Percentiles rank a stretch among this genome's conserved stretches.
Evolutionary conservation across 1,140 invertebrate genomes (phyloP).

Genomic region (Listronotus oregonensis): DNA sequence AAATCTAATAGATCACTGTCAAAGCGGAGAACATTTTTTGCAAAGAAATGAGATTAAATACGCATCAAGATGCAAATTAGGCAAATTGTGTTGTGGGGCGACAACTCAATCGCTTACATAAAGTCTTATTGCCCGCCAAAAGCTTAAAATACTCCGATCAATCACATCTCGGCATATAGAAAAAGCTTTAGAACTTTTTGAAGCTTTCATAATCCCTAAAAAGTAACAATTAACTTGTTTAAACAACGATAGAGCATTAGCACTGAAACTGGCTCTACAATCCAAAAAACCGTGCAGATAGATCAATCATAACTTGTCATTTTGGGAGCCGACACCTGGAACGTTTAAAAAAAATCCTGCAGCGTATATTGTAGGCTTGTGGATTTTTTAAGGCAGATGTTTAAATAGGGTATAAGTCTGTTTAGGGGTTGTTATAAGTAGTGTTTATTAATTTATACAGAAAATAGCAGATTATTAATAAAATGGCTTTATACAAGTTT

Average conservation of each 20-base stretch:
- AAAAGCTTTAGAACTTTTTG: slow-evolving; percentile 17
- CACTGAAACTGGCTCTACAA: slow-evolving; percentile 34
- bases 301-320: slow-evolving; percentile 37
- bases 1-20: slow-evolving; percentile 39
- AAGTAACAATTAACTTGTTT: slow-evolving; percentile 49
- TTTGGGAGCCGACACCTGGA: slow-evolving; percentile 26
- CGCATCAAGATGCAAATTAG: slow-evolving; percentile 40
- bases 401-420: no score
- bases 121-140: slow-evolving; percentile 28
- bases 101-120: slow-evolving; percentile 36
- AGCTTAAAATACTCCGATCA: slow-evolving; percentile 18
- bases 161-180: slow-evolving; percentile 20
- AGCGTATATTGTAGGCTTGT: no score
- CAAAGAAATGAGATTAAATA: slow-evolving; percentile 38
- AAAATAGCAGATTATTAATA: no score
- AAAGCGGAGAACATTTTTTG: slow-evolving; percentile 21
- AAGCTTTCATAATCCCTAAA: slow-evolving; percentile 18
- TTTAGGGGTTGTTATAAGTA: no score
- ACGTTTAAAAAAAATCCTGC: background rate
- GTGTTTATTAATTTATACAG: no score
- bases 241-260: slow-evolving; percentile 48
- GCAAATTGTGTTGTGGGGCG: slow-evolving; percentile 33
- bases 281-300: slow-evolving; percentile 16
- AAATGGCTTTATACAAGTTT: no score
- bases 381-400: no score